phyloP scores from a whole-genome alignment of 2,888 invertebrate genomes.

The Coronaproctus castanopsis region DNA sequence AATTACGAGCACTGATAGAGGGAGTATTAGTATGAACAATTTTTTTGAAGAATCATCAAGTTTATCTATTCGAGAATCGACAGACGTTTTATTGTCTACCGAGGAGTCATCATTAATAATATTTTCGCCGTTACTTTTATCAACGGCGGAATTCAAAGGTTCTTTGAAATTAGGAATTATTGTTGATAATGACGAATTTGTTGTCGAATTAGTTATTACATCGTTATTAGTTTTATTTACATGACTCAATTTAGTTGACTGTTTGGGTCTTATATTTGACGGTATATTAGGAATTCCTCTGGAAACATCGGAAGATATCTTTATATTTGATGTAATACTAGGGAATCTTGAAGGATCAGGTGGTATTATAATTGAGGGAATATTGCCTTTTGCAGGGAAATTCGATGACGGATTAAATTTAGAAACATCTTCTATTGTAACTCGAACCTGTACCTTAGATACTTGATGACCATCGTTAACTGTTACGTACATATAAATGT shows the following conservation, averaged over 20 bases:
- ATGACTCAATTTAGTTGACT: background rate
- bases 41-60: background rate
- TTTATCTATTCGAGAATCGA: too few relatives aligned
- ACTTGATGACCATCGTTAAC: slow-evolving; percentile 39
- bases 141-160: background rate
- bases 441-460: slow-evolving; percentile 46
- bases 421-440: slow-evolving; percentile 29
- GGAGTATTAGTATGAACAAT: slow-evolving; percentile 26
- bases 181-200: background rate
- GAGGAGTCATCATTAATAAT: background rate
- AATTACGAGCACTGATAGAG: slow-evolving; percentile 45
- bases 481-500: slow-evolving; percentile 44
- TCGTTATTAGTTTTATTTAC: background rate
- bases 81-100: background rate
- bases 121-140: background rate
- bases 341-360: background rate
- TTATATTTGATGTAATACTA: background rate
- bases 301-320: too few relatives aligned
- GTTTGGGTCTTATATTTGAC: too few relatives aligned
- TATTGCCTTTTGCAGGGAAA: background rate
- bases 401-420: background rate
- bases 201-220: background rate
- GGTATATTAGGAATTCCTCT: too few relatives aligned
- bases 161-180: background rate
- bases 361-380: background rate